Base-by-base conservation (phyloP, 2,797 vertebrate genomes). In the Merluccius polli region DNA sequence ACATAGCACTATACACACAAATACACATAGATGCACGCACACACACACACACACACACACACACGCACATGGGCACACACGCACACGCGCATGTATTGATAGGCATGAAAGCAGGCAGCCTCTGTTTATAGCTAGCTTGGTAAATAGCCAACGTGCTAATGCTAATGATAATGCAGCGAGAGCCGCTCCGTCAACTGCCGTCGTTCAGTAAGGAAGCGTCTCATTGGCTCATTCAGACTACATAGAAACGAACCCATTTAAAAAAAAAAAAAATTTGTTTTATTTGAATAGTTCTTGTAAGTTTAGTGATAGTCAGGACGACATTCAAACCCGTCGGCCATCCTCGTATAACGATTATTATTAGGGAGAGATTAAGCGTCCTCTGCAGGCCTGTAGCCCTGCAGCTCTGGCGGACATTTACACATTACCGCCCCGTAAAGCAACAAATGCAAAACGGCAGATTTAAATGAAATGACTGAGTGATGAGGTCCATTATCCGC, bases 61-160 rank as follows among this genome's bases (percentile, higher is more conserved):
- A 38, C 72, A n/a, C 72, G 52, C 41, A 33, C 44, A 48, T 48
- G 33, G 71, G 48, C 75, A 38, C 35, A 31, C 72, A 31, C 71
- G 48, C 78, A 70, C 65, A 71, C 74, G 30, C 48, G 52, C 52
- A 67, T 27, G 24, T 65, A 65, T 65, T 27, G 59, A 27, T 65
- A 24, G 59, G 27, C 11, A 65, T 27, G 12, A 79, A 77, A 79
- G 73, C 71, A 81, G 83, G 31, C 71, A 73, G 76, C 70, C 24
- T 68, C 27, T 71, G 74, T 72, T 74, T 82, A 10, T 30, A 30
- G 72, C 77, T 84, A 86, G 88, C 80, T 83, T 88, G 86, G 81
- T 85, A 83, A 81, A 72, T 30, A 31, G 74, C 69, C 76, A 74
- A 70, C 18, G 72, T 32, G 16, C 59, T 65, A 11, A 65, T 74